These are phyloP conservation scores for Microplitis manilae DNA, from an alignment of 2,888 invertebrate species.

Conservation along the genomic window DNA sequence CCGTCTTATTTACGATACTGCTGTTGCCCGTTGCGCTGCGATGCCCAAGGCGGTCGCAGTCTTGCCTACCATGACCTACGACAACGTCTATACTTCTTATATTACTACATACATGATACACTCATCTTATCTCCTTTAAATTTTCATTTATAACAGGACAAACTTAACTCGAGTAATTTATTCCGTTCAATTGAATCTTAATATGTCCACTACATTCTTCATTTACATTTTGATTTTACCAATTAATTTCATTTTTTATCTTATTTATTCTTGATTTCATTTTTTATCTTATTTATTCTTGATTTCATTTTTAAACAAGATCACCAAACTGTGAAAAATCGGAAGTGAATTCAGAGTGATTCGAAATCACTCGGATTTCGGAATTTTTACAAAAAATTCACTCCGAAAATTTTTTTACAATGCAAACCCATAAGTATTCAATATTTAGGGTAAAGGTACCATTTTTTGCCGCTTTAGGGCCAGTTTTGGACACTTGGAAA, in stretches of 20 bases:
- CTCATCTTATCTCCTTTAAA: background rate
- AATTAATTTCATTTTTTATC: background rate
- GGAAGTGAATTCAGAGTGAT: no score
- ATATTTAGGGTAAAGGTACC: no score
- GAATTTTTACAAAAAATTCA: no score
- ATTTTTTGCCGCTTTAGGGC: no score
- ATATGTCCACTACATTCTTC: background rate
- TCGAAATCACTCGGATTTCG: no score
- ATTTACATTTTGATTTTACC: background rate
- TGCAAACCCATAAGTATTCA: no score
- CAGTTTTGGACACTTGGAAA: no score
- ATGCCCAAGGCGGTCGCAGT: conserved; percentile 19
- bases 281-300: background rate
- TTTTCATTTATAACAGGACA: background rate
- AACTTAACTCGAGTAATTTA: conserved; percentile 4
- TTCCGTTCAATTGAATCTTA: conserved; percentile 1
- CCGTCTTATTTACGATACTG: conserved; percentile 32
- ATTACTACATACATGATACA: background rate
- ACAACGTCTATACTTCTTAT: conserved; percentile 25
- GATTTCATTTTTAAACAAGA: background rate
- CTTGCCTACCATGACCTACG: conserved; percentile 30
- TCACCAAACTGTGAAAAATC: background rate
- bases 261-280: background rate
- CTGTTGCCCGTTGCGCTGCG: conserved; percentile 10
- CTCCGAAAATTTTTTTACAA: no score